Base-by-base conservation (phyloP, 2,113 vertebrate genomes). In the Diphyllodes magnificus region DNA sequence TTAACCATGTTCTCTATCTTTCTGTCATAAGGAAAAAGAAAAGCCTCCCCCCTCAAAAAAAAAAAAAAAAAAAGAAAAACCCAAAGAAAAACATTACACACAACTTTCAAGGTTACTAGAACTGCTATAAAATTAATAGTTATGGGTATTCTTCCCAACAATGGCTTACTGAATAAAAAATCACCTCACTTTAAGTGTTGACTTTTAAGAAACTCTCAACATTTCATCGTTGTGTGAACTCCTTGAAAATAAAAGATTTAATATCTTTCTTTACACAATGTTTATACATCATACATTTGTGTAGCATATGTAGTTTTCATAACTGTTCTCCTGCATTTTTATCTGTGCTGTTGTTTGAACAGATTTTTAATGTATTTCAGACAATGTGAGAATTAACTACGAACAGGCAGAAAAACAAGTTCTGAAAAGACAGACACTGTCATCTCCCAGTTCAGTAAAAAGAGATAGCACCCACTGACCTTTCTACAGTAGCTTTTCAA, bases 1-100 rank as follows among this genome's bases (percentile, higher is more conserved):
- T 77, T 78, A 88, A 45, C 39, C 44, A 86, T 24, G 47, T 94
- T 94, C 69, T 73, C 93, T 61, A 33, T 85, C 82, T 89, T 88
- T 85, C 59, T 95, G 82, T 94, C 89, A 93, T 40, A 39, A 70
- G 13, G 12, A 84, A 39, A 27, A 64, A 39, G 70, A 89, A 51
- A 64, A 24, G 4, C 21, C 14, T 17, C 10, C 16, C 21, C 13
- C 5, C 0, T 7, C 1, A 9, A 50, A 66, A 31, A 37, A 12
- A 15, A 40, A 15, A 40, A 37, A 27, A 9, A 31, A 9, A 64
- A 18, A 4, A 49, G 4, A 47, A 47, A 47, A 22, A 40, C 39
- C 12, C 39, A 39, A 44, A 51, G 2, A 7, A 53, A 70, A 39
- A 10, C 11, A 70, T 17, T 15, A 11, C 5, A 42, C 25, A 50